Evolutionary conservation across 2,888 invertebrate species (phyloP), one percentile per base, ranked within the genome.

Genomic region (Omphaloscelis lunosa): DNA sequence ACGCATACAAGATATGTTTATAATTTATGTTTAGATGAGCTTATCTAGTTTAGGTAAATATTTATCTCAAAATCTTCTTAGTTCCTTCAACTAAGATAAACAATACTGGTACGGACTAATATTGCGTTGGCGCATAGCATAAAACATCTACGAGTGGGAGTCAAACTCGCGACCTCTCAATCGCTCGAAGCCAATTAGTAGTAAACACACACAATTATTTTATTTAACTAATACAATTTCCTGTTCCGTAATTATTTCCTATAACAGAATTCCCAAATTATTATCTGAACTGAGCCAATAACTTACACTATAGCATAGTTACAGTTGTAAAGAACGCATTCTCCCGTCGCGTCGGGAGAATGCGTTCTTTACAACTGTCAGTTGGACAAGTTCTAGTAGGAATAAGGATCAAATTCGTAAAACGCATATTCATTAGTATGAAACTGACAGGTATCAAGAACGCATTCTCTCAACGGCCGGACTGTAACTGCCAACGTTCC

Each of bases 221-320:
- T 63, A 77, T 79, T 77, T 15, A 17, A 56, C 39, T 29, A 61
- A 61, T 45, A 48, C 23, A 59, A 20, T 62, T 58, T 23, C 4
- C 23, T 41, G 20, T 27, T 39, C 2, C 34, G 23, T 45, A 58
- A 67, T 62, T 53, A 53, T 41, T 75, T 48, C 12, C 12, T 58
- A 23, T 20, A 45, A 29, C n/a, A 68, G 17, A 29, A 69, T 72
- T 51, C 17, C 51, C 53, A 83, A 83, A 72, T 77, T 12, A 39
- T 27, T 56, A 41, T 7, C 39, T 2, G 7, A 61, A 73, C 15
- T 23, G n/a, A 72, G 59, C 15, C 20, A 56, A 27, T 51, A 81
- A 39, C 63, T 77, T 58, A 51, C 39, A 58, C 56, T 20, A 70
- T 29, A 48, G n/a, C 51, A 34, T 29, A 41, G 12, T 34, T 51